A percentile compares a stretch with the other conserved stretches of the same genome.
phyloP scores from a whole-genome alignment of 2,113 vertebrate genomes.

The Macquaria australasica region DNA sequence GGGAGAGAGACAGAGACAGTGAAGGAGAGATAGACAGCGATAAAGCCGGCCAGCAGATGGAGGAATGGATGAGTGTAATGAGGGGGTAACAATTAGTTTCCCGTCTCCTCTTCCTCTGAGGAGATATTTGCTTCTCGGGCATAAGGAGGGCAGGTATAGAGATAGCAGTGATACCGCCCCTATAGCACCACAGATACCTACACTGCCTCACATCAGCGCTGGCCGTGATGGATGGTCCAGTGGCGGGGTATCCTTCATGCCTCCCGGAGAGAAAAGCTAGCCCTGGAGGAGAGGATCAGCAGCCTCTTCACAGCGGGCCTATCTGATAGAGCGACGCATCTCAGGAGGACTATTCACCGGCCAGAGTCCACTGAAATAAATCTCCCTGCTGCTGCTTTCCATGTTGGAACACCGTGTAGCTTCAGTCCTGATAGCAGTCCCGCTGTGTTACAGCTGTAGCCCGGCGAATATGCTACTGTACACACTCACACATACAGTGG shows the following conservation, averaged over 20 bases:
- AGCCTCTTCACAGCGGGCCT: slow-evolving; percentile 68
- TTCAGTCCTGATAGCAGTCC: slow-evolving; percentile 58
- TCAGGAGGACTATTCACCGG: slow-evolving; percentile 64
- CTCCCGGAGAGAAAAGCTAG: slow-evolving; percentile 72
- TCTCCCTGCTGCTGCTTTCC: slow-evolving; percentile 68
- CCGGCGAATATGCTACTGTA: slow-evolving; percentile 9
- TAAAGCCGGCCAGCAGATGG: slow-evolving; percentile 19
- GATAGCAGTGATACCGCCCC: slow-evolving; percentile 69
- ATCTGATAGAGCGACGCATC: slow-evolving; percentile 74
- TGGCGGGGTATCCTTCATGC: slow-evolving; percentile 76
- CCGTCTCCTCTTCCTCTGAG: slow-evolving; percentile 48
- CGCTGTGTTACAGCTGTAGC: slow-evolving; percentile 35
- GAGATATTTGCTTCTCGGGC: slow-evolving; percentile 70
- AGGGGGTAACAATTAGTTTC: slow-evolving; percentile 61
- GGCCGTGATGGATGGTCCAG: slow-evolving; percentile 76
- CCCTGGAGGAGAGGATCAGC: slow-evolving; percentile 77
- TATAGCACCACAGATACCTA: slow-evolving; percentile 65
- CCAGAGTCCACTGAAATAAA: slow-evolving; percentile 67
- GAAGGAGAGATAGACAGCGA: slow-evolving; percentile 34
- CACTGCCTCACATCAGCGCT: slow-evolving; percentile 38
- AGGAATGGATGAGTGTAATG: slow-evolving; percentile 47
- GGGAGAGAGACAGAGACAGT: slow-evolving; percentile 45
- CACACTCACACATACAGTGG: slow-evolving; percentile 37
- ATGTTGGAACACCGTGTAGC: slow-evolving; percentile 68
- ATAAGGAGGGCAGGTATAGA: slow-evolving; percentile 70